A percentile compares a stretch with the other conserved stretches of the same genome.
These are phyloP conservation scores for Apodemus speciosus DNA, from an alignment of 2,113 vertebrate species.

Conservation along the genomic window DNA sequence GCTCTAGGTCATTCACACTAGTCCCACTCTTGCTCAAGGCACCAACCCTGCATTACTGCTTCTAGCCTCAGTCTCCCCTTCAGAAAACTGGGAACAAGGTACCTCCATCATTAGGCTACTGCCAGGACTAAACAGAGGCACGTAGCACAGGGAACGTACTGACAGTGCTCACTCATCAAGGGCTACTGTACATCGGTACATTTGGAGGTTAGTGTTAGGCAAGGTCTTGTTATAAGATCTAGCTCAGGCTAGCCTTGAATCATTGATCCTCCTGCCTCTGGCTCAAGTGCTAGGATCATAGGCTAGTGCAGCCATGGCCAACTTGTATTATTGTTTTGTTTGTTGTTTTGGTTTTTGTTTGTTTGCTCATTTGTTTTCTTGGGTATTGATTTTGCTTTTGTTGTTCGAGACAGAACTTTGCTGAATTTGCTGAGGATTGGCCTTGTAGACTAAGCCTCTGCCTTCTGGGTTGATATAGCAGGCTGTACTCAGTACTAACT, in stretches of 20 bases:
- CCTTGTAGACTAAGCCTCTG: background rate
- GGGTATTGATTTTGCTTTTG: background rate
- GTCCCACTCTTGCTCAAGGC: background rate
- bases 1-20: background rate
- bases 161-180: background rate
- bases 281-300: background rate
- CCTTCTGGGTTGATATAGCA: background rate
- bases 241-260: background rate
- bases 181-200: background rate
- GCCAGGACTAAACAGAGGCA: background rate
- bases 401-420: background rate
- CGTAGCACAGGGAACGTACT: background rate
- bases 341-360: background rate
- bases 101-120: background rate
- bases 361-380: no score
- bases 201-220: background rate
- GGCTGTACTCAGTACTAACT: background rate
- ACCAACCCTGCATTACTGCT: background rate
- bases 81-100: background rate
- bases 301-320: no score
- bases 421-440: background rate
- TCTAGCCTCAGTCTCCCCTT: conserved; percentile 26
- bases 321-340: background rate
- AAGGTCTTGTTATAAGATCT: background rate
- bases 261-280: background rate